These are phyloP conservation scores for Phyllotreta cruciferae DNA, from an alignment of 2,888 invertebrate species.

Conservation along the genomic window DNA sequence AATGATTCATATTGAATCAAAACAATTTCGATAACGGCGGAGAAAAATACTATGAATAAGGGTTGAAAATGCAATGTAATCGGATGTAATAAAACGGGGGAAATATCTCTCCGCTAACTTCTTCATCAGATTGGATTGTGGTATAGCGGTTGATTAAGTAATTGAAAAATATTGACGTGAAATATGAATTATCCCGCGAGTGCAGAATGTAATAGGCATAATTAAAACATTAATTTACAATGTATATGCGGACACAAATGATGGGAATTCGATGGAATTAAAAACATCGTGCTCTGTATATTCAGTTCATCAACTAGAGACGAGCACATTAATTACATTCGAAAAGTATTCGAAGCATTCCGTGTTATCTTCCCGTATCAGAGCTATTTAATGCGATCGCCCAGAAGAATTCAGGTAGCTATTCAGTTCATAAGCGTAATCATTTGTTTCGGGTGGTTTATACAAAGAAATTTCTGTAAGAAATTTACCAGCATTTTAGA, in stretches of 20 bases:
- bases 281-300: too few relatives aligned
- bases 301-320: too few relatives aligned
- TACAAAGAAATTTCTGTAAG: conserved; percentile 33
- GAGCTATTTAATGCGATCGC: conserved; percentile 24
- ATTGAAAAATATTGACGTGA: too few relatives aligned
- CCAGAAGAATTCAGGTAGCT: conserved; percentile 33
- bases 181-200: too few relatives aligned
- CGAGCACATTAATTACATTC: neutral
- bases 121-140: neutral
- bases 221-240: too few relatives aligned
- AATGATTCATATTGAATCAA: conserved; percentile 26
- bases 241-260: too few relatives aligned
- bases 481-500: conserved; percentile 33
- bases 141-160: neutral
- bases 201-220: too few relatives aligned
- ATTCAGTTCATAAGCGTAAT: conserved; percentile 27
- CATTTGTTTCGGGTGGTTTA: conserved; percentile 30
- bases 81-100: conserved; percentile 11
- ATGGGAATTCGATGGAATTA: too few relatives aligned
- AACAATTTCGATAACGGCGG: conserved; percentile 29
- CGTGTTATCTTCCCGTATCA: conserved; percentile 10
- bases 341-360: conserved; percentile 22
- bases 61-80: conserved; percentile 27
- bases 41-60: conserved; percentile 17
- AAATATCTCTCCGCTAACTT: neutral